These are phyloP conservation scores for Phainopepla nitens DNA, from an alignment of 2,113 vertebrate genomes.

Conservation along the genomic window DNA sequence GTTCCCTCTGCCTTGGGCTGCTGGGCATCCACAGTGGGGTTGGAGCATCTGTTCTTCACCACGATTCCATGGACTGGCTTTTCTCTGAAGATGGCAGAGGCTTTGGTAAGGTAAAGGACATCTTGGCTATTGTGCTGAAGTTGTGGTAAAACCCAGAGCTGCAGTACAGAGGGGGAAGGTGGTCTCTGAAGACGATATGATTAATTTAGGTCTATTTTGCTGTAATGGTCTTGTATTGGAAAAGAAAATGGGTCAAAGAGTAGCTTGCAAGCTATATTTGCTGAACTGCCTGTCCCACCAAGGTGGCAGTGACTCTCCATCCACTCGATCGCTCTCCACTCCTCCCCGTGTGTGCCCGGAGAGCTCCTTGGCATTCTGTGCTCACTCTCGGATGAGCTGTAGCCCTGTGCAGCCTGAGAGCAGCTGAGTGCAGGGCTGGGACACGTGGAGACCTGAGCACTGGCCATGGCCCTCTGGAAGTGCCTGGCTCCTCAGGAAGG, in stretches of 20 bases:
- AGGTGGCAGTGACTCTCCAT: not conserved
- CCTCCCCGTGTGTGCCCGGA: not conserved
- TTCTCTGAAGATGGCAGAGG: not conserved
- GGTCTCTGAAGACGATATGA: not conserved
- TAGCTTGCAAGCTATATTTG: not conserved
- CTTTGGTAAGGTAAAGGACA: not conserved
- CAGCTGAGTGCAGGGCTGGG: not conserved
- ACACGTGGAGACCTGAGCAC: accelerated
- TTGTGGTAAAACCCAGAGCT: not conserved
- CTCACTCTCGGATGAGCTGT: not conserved
- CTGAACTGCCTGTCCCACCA: not conserved
- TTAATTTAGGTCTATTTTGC: not conserved
- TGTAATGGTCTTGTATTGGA: not conserved
- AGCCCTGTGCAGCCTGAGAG: not conserved
- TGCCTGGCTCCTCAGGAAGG: not conserved
- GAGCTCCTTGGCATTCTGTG: not conserved
- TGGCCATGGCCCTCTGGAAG: not conserved
- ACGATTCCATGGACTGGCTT: not conserved
- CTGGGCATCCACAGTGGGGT: not conserved
- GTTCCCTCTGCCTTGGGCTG: not conserved
- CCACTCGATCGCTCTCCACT: accelerated
- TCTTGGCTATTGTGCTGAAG: not conserved
- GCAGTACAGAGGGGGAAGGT: too few relatives aligned
- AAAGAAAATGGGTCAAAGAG: not conserved
- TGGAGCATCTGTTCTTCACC: not conserved